Evolutionary conservation across 2,888 invertebrate species (phyloP), one percentile per base, ranked within the genome.

Genomic region (Mesoligia furuncula): DNA sequence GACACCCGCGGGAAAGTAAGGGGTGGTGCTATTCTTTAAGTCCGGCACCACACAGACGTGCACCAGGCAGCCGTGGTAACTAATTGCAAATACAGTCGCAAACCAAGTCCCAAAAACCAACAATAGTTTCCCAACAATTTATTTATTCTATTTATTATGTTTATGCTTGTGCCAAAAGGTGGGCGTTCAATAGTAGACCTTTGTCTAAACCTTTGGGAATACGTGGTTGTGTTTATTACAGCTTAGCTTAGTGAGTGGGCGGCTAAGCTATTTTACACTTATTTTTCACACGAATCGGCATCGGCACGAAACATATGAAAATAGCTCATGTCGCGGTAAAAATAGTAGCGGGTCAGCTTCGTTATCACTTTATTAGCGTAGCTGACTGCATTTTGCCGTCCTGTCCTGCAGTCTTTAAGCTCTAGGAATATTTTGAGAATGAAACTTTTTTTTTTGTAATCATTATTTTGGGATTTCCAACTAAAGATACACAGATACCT

Each of bases 171-270:
- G 71, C 24, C 69, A 31, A 54, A 54, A 42, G 17, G 68, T 73
- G 73, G 68, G 73, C n/a, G 73, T 54, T 0, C 27, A n/a, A 27
- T 27, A 27, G 42, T 27, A 66, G 27, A 20, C n/a, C n/a, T 70
- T 70, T 70, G 27, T 57, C 5, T 57, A 8, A 39, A 27, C 66
- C 66, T n/a, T 31, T 45, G 31, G 24, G 39, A 31, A 64, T 64
- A 45, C 8, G 3, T 69, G 36, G 39, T 39, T n/a, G n/a, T 39
- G n/a, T 42, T 62, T 61, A 24, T 45, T 65, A 36, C n/a, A n/a
- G 20, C n/a, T 72, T 66, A 66, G 7, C 17, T 31, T 17, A 65
- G 17, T 17, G 24, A 42, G 70, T 70, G 70, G 73, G 73, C 24
- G 31, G 69, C 17, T 36, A 20, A 45, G 31, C 57, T n/a, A 42